Evolutionary conservation across 2,113 vertebrate species (phyloP).

Genomic region (Oenanthe oenanthe): DNA sequence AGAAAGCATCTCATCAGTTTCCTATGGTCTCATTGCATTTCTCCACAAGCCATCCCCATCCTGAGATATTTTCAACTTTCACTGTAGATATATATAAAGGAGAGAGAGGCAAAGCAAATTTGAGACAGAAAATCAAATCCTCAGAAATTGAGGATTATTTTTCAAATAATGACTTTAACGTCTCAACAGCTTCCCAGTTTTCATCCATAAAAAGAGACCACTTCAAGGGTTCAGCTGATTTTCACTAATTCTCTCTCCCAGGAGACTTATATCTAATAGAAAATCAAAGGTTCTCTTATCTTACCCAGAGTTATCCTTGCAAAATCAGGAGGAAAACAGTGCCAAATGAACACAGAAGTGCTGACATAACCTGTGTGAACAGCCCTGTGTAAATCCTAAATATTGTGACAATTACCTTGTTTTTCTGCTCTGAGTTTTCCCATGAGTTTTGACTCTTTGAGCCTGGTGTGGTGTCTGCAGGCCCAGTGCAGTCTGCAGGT

Average conservation of each 20-base stretch:
- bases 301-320: neutral
- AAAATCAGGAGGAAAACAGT: neutral
- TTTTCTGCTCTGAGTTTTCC: neutral
- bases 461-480: neutral
- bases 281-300: neutral
- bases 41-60: conserved; percentile 33
- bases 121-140: conserved; percentile 4
- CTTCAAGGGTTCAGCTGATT: neutral
- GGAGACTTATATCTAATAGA: neutral
- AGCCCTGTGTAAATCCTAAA: neutral
- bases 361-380: neutral
- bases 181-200: neutral
- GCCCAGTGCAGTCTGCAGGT: neutral
- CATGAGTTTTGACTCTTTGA: neutral
- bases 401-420: neutral
- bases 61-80: conserved; percentile 18
- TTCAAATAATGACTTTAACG: neutral
- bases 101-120: neutral
- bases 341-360: neutral
- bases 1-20: conserved; percentile 22
- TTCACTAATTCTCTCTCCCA: neutral
- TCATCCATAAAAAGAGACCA: neutral
- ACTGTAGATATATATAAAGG: neutral
- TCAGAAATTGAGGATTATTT: neutral
- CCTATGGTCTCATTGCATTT: neutral